A percentile compares a stretch with the other conserved stretches of the same genome.
phyloP scores from a whole-genome alignment of 2,888 invertebrate genomes.

The Chesias legatella region DNA sequence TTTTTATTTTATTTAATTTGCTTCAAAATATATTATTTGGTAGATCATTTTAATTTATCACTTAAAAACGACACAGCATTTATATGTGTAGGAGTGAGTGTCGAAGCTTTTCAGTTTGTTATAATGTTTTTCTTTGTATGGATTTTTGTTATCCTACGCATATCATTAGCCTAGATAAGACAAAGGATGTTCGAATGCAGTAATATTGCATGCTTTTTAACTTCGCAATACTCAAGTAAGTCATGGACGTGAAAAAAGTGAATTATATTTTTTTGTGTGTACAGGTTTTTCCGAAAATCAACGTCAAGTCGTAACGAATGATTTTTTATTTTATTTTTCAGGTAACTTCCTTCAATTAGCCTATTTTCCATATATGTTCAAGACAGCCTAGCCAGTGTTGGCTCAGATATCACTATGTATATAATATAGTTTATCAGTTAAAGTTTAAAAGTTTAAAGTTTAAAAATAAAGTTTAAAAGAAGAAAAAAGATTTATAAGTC shows the following conservation, averaged over 20 bases:
- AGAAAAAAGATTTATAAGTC: no score
- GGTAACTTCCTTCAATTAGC: no score
- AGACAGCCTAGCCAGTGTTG: no score
- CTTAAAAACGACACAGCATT: conserved; percentile 5
- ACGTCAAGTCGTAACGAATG: no score
- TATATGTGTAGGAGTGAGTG: conserved; percentile 17
- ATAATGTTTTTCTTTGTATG: conserved; percentile 13
- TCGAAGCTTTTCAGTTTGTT: conserved; percentile 22
- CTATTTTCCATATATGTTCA: no score
- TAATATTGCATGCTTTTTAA: conserved; percentile 11
- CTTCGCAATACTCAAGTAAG: conserved; percentile 12
- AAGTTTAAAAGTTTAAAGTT: no score
- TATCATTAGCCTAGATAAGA: conserved; percentile 38
- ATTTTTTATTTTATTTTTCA: no score
- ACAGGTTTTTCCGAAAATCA: conserved; percentile 15
- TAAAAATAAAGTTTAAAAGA: no score
- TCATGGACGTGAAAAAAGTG: conserved; percentile 13
- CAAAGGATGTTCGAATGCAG: conserved; percentile 13
- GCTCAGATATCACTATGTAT: no score
- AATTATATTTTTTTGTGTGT: conserved; percentile 7
- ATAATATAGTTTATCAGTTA: no score
- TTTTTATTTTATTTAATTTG: neutral
- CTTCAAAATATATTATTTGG: neutral
- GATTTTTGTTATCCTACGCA: conserved; percentile 37
- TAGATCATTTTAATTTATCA: conserved; percentile 1